phyloP scores from a whole-genome alignment of 2,113 vertebrate species.

The Picathartes gymnocephalus region DNA sequence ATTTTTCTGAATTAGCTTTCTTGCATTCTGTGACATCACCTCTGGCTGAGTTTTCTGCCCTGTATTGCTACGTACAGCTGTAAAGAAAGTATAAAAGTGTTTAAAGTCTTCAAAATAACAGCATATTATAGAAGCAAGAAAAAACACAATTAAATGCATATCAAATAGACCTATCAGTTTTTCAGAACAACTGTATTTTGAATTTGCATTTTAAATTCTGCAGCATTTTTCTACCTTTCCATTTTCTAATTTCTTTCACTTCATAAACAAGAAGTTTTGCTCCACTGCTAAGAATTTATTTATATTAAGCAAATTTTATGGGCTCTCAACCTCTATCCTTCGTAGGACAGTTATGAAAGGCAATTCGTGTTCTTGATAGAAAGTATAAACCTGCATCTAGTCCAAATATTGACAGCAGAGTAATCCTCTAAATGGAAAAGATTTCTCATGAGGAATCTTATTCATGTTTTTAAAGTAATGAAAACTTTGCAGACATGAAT shows the following conservation, averaged over 20 bases:
- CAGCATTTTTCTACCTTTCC: neutral
- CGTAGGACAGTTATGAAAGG: neutral
- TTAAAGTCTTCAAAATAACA: neutral
- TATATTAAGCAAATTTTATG: neutral
- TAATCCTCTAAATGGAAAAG: neutral
- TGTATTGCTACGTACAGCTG: constrained; percentile 91
- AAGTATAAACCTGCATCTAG: neutral
- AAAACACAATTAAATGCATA: neutral
- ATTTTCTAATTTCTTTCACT: neutral
- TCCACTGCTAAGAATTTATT: neutral
- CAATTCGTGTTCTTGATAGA: neutral
- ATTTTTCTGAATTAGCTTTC: constrained; percentile 88
- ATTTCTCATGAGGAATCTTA: neutral
- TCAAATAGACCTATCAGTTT: neutral
- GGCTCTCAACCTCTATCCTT: neutral
- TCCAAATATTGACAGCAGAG: neutral
- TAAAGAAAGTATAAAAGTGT: neutral
- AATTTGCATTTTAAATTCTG: neutral
- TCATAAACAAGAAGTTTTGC: neutral
- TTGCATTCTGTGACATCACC: constrained; percentile 95
- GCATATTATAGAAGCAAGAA: neutral
- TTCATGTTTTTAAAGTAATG: neutral
- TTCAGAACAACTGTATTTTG: neutral
- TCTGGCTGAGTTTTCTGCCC: constrained; percentile 94
- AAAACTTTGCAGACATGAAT: neutral